Base-by-base conservation (phyloP, 2,797 vertebrate species). In the Enteromius thamalakanensis region DNA sequence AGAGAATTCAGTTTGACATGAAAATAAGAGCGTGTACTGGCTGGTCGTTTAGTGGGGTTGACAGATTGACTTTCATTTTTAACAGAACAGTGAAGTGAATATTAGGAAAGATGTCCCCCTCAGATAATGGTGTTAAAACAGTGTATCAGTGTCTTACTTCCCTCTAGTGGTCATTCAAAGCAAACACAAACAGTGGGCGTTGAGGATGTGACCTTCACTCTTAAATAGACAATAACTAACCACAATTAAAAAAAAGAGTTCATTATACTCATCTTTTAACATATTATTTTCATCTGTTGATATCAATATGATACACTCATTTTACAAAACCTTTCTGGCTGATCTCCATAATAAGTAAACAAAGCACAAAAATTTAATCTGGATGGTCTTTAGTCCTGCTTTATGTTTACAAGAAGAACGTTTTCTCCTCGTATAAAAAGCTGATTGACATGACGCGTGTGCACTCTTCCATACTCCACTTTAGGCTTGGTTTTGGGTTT, bases 351-450 rank as follows among this genome's bases (percentile, higher is more conserved):
- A 10, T 70, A 58, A 62, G 23, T 23, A 49, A 1, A 10, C 6
- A 1, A 14, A 2, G 40, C 40, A 5, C 2, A 4, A 6, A 23
- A n/a, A 23, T 45, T 77, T 34, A 17, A 78, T 15, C 32, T 32
- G 10, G 37, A n/a, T 3, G 42, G 29, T 23, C 3, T 21, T 64
- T 49, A 86, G 6, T 83, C 71, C 15, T 42, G 71, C 19, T 82
- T 82, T 42, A 97, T 94, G 88, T 98, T 97, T 11, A 99, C 95
- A 86, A 99, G 94, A 87, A 99, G 89, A 37, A 99, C 92, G 60
- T 96, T 99, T 91, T 99, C 98, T 0, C 98, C 98, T 26, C 98
- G 94, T 89, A 99, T 97, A 85, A 99, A 99, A 47, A 99, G 96
- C 92, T 99, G 98, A 90, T 97, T 98, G 82, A 99, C 95, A 88